Conservation (phyloP, 2,888 invertebrate genomes). For the Drosophila setosimentum region DNA sequence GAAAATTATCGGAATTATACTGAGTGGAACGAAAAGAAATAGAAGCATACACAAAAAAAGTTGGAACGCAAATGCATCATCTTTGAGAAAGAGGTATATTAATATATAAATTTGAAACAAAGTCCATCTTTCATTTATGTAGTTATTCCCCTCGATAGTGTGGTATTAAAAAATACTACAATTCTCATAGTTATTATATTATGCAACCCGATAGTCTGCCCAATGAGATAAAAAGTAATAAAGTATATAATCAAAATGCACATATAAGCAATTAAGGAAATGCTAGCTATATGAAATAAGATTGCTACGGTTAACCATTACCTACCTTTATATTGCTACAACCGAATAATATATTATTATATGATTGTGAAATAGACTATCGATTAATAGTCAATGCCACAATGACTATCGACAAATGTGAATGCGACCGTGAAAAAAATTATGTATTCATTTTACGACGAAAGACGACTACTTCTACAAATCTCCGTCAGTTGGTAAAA, state of each 20-base stretch:
- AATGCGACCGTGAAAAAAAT: constrained; percentile 13
- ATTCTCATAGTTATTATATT: background rate
- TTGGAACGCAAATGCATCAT: background rate
- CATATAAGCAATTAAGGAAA: background rate
- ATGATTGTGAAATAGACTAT: background rate
- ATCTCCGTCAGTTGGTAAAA: constrained; percentile 49
- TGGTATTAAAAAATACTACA: background rate
- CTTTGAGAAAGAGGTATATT: background rate
- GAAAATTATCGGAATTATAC: background rate
- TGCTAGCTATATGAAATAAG: background rate
- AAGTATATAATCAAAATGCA: background rate
- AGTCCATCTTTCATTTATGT: background rate
- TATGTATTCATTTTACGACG: constrained; percentile 18
- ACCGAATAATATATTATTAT: background rate
- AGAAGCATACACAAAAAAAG: background rate
- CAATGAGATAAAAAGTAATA: background rate
- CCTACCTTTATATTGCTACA: background rate
- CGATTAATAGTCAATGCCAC: constrained; percentile 3
- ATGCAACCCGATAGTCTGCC: background rate
- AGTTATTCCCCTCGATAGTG: background rate
- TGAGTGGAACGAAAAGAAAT: background rate
- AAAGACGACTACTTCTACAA: constrained; percentile 12
- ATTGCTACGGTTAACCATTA: background rate
- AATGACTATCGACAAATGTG: constrained; percentile 7
- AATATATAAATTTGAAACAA: background rate